Base-by-base conservation (phyloP, 53 echinoderm and acorn worm species). In the Patiria pectinifera region DNA sequence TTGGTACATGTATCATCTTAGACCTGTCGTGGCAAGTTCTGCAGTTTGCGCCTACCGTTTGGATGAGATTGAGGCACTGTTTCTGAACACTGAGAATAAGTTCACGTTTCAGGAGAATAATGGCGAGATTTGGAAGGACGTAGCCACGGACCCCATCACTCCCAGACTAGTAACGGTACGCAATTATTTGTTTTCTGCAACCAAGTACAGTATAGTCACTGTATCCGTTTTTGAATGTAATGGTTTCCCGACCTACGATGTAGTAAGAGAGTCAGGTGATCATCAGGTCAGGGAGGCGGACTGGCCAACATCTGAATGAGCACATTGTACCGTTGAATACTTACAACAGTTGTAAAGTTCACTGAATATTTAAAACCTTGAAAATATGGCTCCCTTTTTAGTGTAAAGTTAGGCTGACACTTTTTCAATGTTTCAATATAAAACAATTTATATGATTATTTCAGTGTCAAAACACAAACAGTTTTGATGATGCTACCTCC, bases 21-120 rank as follows among this genome's bases (percentile, higher is more conserved):
- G 89, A 82, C 7, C n/a, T 62, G 44, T 19, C 19, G 45, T 59
- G 82, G 95, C 93, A 13, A 83, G 87, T 49, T 95, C 93, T 35
- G 95, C 95, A 18, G 87, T 95, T 8, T 95, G 95, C 47, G 86
- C 93, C 10, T 95, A 84, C 76, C 91, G 66, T 7, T 35, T 95
- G 46, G 87, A 80, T 71, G 95, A 93, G 22, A 93, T 95, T 16
- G 85, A 88, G 16, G 24, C 43, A 4, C 62, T 92, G 21, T 95
- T 95, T 70, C 84, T 71, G 46, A 70, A 24, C 90, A 92, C 69
- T 2, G 53, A 8, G 86, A 95, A 58, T 82, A n/a, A 82, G 23
- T 86, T 85, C 21, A 59, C 25, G n/a, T 71, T 14, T 3, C 12
- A 70, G 21, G 6, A 14, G 21, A 21, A 8, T 66, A 46, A 81